Percentiles rank a stretch among this genome's conserved stretches.
Evolutionary conservation across 2,797 vertebrate species (phyloP).

Genomic region (Coluber constrictor): DNA sequence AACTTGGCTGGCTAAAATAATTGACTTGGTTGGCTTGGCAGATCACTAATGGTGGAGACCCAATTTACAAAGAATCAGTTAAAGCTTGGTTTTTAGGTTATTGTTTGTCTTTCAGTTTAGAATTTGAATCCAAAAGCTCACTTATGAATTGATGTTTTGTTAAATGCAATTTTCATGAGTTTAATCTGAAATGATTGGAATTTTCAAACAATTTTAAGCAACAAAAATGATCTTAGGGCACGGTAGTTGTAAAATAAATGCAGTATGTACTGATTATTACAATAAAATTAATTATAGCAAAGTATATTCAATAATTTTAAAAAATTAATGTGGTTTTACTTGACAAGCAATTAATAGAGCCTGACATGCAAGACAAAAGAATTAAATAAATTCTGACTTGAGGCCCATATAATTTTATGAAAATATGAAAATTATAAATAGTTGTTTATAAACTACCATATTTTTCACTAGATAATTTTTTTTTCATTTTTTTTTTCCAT

Average conservation of each 20-base stretch:
- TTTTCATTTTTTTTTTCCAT: too few relatives aligned
- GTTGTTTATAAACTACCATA: neutral
- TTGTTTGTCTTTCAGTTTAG: neutral
- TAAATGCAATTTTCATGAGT: neutral
- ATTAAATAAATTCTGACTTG: neutral
- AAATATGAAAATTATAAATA: neutral
- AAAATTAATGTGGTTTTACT: neutral
- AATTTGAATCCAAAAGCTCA: neutral
- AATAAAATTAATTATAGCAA: neutral
- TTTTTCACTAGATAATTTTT: too few relatives aligned
- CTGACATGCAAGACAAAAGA: neutral
- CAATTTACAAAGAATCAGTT: neutral
- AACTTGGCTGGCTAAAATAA: neutral
- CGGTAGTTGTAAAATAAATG: neutral
- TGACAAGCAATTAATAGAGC: neutral
- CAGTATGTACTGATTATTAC: neutral
- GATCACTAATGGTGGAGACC: neutral
- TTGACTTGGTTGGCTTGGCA: neutral
- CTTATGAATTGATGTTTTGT: neutral
- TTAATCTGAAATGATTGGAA: neutral
- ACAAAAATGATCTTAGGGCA: neutral
- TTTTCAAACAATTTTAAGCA: neutral
- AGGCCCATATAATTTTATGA: neutral
- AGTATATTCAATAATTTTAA: neutral
- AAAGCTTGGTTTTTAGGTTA: neutral